These are phyloP conservation scores for Apis laboriosa DNA, from an alignment of 1,140 invertebrate genomes.

Conservation along the genomic window DNA sequence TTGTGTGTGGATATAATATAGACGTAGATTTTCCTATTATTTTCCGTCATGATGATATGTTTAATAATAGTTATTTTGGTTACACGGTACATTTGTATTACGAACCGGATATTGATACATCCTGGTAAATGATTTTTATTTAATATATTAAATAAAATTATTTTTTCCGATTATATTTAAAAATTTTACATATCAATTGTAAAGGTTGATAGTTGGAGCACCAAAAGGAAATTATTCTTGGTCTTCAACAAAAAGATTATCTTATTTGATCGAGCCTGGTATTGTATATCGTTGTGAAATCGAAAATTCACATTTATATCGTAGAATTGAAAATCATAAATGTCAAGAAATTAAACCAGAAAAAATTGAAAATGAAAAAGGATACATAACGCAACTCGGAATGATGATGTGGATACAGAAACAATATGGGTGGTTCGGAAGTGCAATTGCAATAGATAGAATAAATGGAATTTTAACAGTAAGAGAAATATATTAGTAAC, in stretches of 20 bases:
- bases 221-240: constrained; percentile 64
- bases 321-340: background rate
- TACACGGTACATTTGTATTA: constrained; percentile 64
- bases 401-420: constrained; percentile 40
- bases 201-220: constrained; percentile 69
- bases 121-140: constrained; percentile 27
- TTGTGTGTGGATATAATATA: constrained; percentile 62
- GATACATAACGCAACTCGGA: constrained; percentile 24
- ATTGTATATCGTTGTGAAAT: constrained; percentile 64
- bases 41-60: constrained; percentile 1
- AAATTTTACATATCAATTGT: background rate
- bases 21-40: constrained; percentile 56
- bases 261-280: constrained; percentile 61
- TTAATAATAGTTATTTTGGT: constrained; percentile 65
- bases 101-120: constrained; percentile 30
- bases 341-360: constrained; percentile 35
- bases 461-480: constrained; percentile 58
- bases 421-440: constrained; percentile 67
- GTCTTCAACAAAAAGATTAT: constrained; percentile 8
- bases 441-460: constrained; percentile 58
- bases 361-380: constrained; percentile 32
- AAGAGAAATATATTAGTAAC: background rate
- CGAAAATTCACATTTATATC: no score
- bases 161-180: constrained; percentile 2
- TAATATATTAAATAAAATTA: background rate